Evolutionary conservation across 1,140 invertebrate genomes (phyloP).

Genomic region (Drosophila bifasciata): DNA sequence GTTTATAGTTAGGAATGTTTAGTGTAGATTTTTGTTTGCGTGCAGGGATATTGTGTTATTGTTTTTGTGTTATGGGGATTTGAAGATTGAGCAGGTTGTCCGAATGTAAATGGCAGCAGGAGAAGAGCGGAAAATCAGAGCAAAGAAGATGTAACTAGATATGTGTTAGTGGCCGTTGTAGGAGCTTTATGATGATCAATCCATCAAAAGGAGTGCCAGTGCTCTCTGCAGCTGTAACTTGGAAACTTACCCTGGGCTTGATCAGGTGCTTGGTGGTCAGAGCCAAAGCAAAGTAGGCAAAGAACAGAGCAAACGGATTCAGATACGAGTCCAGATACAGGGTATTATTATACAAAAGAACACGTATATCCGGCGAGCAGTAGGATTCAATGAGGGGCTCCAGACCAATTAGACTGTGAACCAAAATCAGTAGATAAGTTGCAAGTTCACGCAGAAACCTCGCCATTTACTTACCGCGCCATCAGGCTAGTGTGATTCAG

Average conservation of each 20-base stretch:
- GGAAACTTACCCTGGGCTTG: slow-evolving; percentile 87
- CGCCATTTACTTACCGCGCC: slow-evolving; percentile 85
- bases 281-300: slow-evolving; percentile 90
- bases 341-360: slow-evolving; percentile 86
- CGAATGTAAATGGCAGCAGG: slow-evolving; percentile 51
- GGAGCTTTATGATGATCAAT: background rate
- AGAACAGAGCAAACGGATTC: slow-evolving; percentile 90
- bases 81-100: slow-evolving; percentile 35
- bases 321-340: slow-evolving; percentile 89
- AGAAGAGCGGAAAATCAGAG: slow-evolving; percentile 57
- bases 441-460: background rate
- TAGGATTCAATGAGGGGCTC: slow-evolving; percentile 86
- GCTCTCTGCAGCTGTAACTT: background rate
- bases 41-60: slow-evolving; percentile 35
- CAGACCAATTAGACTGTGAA: slow-evolving; percentile 88
- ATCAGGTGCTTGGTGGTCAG: slow-evolving; percentile 89
- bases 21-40: slow-evolving; percentile 29
- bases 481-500: slow-evolving; percentile 88
- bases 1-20: slow-evolving; percentile 33
- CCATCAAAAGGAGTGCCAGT: background rate
- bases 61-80: slow-evolving; percentile 25
- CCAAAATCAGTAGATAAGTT: slow-evolving; percentile 5
- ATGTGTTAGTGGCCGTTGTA: slow-evolving; percentile 31
- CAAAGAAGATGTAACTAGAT: slow-evolving; percentile 9
- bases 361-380: slow-evolving; percentile 86